Conservation (phyloP, 2,888 invertebrate species). For the Augiades crinisus region DNA sequence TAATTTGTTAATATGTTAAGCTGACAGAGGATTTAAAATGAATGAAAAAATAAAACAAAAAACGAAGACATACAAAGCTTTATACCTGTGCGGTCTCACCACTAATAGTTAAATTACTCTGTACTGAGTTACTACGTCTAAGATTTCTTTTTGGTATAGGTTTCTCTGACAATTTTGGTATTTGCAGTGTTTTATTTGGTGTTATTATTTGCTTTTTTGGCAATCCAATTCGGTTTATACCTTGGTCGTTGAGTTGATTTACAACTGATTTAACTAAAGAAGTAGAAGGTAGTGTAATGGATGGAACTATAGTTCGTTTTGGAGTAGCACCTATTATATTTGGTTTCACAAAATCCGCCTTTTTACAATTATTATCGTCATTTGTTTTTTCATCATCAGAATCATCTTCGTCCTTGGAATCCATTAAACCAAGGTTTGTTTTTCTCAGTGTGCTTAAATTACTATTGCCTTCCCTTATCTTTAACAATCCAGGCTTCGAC, state of each 20-base stretch:
- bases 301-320: slow-evolving; percentile 50
- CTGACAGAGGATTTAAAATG: slow-evolving; percentile 42
- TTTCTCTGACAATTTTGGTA: slow-evolving; percentile 74
- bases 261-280: slow-evolving; percentile 70
- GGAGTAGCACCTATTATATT: slow-evolving; percentile 74
- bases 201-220: slow-evolving; percentile 70
- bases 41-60: slow-evolving; percentile 35
- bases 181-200: slow-evolving; percentile 73
- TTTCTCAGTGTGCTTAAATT: slow-evolving; percentile 35
- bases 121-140: slow-evolving; percentile 71
- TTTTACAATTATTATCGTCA: slow-evolving; percentile 36
- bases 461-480: slow-evolving; percentile 31
- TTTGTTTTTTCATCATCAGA: slow-evolving; percentile 38
- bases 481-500: slow-evolving; percentile 40
- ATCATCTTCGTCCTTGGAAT: slow-evolving; percentile 19
- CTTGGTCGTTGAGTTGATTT: slow-evolving; percentile 64
- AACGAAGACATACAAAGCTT: slow-evolving; percentile 52
- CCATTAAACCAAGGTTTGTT: slow-evolving; percentile 34
- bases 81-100: slow-evolving; percentile 71
- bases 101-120: slow-evolving; percentile 56
- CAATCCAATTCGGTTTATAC: slow-evolving; percentile 61
- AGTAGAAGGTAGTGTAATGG: slow-evolving; percentile 64
- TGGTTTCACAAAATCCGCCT: slow-evolving; percentile 51
- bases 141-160: slow-evolving; percentile 74
- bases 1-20: slow-evolving; percentile 59